These are phyloP conservation scores for Zalophus californianus DNA, from an alignment of 2,797 vertebrate genomes.

Conservation along the genomic window DNA sequence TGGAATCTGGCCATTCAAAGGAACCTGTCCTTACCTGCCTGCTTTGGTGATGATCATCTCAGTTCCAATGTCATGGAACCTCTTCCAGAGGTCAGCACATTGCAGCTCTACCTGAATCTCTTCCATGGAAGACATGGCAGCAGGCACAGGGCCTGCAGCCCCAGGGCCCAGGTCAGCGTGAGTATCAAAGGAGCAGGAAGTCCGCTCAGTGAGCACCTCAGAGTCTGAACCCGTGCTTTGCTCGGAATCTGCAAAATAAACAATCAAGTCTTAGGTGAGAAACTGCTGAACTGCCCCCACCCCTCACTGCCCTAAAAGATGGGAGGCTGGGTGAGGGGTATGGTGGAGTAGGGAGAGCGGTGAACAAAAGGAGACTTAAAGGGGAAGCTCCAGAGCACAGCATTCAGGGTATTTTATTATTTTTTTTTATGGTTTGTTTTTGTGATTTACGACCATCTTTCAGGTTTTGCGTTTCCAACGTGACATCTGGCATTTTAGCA, in stretches of 20 bases:
- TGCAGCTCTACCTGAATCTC: constrained; percentile 99
- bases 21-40: constrained; percentile 92
- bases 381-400: constrained; percentile 37
- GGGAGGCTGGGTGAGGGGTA: neutral
- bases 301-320: neutral
- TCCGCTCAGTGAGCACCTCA: constrained; percentile 95
- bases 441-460: constrained; percentile 80
- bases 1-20: constrained; percentile 11
- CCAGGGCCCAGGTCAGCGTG: constrained; percentile 92
- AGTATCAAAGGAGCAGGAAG: constrained; percentile 95
- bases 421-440: constrained; percentile 74
- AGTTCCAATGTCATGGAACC: constrained; percentile 99
- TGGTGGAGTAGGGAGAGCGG: neutral
- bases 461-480: constrained; percentile 75
- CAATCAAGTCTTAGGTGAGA: constrained; percentile 68
- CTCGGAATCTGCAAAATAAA: constrained; percentile 93
- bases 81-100: constrained; percentile 98
- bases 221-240: constrained; percentile 97
- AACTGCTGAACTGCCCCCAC: neutral
- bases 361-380: constrained; percentile 48
- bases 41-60: constrained; percentile 99
- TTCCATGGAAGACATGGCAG: constrained; percentile 95
- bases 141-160: constrained; percentile 91
- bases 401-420: constrained; percentile 37
- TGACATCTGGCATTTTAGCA: constrained; percentile 80